These are phyloP conservation scores for Myrmecobius fasciatus DNA, from an alignment of 2,113 vertebrate species.

Conservation along the genomic window DNA sequence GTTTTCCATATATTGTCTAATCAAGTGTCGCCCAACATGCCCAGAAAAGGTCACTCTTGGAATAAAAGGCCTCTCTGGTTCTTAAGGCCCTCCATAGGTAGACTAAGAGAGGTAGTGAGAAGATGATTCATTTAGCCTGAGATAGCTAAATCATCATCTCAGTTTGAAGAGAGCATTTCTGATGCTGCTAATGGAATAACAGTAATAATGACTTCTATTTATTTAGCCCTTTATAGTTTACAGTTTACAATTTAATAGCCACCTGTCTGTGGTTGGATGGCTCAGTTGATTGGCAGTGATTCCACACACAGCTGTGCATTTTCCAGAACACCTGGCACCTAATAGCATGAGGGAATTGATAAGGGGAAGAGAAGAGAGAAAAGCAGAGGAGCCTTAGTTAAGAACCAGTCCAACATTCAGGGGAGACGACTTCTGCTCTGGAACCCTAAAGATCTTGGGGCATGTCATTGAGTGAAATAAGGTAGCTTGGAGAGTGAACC, in stretches of 20 bases:
- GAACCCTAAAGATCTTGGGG: background rate
- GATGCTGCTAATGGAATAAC: background rate
- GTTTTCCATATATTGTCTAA: background rate
- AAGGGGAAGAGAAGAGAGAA: background rate
- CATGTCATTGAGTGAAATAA: background rate
- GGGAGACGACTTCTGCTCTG: background rate
- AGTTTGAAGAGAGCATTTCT: background rate
- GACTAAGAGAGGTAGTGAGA: background rate
- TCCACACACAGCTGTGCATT: background rate
- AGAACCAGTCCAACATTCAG: background rate
- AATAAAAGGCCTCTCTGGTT: background rate
- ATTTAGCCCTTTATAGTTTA: background rate
- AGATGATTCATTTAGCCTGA: background rate
- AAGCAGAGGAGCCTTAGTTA: background rate
- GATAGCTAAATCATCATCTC: background rate
- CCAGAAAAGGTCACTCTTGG: background rate
- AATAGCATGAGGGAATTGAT: background rate
- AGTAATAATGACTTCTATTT: background rate
- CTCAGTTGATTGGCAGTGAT: background rate
- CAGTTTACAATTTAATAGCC: background rate
- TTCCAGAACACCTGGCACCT: constrained; percentile 1
- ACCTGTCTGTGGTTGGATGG: background rate
- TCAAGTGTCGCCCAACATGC: background rate
- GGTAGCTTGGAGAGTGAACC: background rate
- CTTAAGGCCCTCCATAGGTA: background rate